Percentiles rank a stretch among this genome's conserved stretches.
phyloP scores from a whole-genome alignment of 2,888 invertebrate species.

The Scaptomyza parva region DNA sequence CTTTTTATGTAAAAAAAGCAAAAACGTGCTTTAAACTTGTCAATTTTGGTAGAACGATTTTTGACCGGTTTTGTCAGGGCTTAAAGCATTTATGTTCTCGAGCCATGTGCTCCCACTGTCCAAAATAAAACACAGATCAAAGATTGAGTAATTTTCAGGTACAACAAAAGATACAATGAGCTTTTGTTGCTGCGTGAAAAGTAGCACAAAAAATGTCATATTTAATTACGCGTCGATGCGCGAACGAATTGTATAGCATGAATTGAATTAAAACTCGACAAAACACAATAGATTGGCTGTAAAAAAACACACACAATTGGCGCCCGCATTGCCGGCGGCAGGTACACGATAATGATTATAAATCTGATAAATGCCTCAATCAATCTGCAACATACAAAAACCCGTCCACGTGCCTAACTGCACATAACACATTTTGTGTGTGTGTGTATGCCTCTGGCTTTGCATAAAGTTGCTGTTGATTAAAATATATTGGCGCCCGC shows the following conservation, averaged over 20 bases:
- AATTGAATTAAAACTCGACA: conserved; percentile 16
- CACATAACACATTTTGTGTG: conserved; percentile 35
- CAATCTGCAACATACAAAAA: conserved; percentile 53
- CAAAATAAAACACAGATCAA: conserved; percentile 14
- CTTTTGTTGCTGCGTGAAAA: conserved; percentile 59
- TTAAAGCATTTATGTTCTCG: conserved; percentile 12
- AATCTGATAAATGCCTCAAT: conserved; percentile 25
- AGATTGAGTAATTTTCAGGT: conserved; percentile 65
- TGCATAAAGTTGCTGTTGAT: conserved; percentile 17
- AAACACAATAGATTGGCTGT: conserved; percentile 16
- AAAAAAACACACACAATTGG: conserved; percentile 63
- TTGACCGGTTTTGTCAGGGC: conserved; percentile 75
- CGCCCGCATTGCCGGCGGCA: conserved; percentile 36
- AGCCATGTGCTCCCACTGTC: conserved; percentile 42
- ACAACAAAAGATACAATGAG: conserved; percentile 38
- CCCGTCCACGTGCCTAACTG: conserved; percentile 53
- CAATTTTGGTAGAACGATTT: conserved; percentile 77
- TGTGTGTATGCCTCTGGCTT: not conserved
- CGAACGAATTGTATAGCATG: conserved; percentile 60
- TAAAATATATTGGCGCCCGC: conserved; percentile 40
- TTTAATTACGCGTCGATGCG: conserved; percentile 77
- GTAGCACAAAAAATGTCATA: conserved; percentile 75
- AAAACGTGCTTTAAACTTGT: conserved; percentile 55
- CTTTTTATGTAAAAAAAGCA: conserved; percentile 19
- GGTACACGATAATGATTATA: conserved; percentile 22